Evolutionary conservation across 2,113 vertebrate genomes (phyloP).

Genomic region (Gallinago undulata): DNA sequence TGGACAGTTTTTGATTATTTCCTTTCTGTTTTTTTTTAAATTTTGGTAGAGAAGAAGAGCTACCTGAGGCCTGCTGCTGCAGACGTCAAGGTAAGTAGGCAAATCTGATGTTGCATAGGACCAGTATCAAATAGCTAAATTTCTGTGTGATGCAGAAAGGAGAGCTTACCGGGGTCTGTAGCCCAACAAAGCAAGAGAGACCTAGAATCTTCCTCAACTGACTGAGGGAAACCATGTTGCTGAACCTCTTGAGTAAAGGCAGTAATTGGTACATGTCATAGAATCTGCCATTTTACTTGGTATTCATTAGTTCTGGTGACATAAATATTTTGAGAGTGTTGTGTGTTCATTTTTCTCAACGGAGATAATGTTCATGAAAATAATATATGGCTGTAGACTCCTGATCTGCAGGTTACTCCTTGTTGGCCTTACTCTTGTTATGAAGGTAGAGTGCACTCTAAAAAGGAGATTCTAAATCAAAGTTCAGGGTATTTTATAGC

Average conservation of each 20-base stretch:
- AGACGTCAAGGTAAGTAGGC: neutral
- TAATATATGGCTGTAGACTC: neutral
- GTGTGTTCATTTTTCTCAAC: neutral
- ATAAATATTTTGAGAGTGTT: neutral
- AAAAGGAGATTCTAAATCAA: neutral
- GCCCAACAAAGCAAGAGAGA: neutral
- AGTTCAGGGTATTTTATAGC: neutral
- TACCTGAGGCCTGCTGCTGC: neutral
- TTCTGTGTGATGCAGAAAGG: neutral
- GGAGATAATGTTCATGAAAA: neutral
- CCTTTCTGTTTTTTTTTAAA: neutral
- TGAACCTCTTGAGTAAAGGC: neutral
- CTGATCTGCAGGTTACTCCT: neutral
- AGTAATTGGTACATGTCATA: neutral
- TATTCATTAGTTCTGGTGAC: neutral
- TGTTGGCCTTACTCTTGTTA: neutral
- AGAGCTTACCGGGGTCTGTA: neutral
- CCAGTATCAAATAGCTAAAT: neutral
- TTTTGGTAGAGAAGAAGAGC: neutral
- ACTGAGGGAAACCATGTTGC: neutral
- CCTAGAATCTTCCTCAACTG: neutral
- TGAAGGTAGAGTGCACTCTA: neutral
- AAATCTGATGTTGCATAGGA: fast-evolving
- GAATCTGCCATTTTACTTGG: neutral
- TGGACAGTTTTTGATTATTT: neutral